phyloP scores from a whole-genome alignment of 1,140 invertebrate genomes.

The Diuraphis noxia region DNA sequence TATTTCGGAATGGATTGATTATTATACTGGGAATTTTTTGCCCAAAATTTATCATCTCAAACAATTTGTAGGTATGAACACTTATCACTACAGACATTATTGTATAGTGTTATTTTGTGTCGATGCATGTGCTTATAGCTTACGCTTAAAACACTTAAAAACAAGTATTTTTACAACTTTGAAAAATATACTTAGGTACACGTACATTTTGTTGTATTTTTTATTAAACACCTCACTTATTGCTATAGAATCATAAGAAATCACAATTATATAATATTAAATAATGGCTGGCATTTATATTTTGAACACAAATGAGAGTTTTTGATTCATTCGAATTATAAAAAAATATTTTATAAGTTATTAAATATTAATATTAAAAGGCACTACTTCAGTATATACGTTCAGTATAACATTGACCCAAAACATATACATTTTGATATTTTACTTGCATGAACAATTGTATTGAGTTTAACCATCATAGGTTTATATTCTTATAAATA shows the following conservation, averaged over 20 bases:
- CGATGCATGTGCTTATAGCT: background rate
- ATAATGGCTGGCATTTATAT: slow-evolving; percentile 5
- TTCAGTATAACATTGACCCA: background rate
- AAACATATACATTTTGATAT: background rate
- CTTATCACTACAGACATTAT: background rate
- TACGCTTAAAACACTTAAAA: background rate
- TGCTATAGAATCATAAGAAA: background rate
- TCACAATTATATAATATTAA: background rate
- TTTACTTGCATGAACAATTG: background rate
- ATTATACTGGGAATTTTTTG: background rate
- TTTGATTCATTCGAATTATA: background rate
- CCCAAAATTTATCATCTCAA: background rate
- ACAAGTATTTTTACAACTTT: background rate
- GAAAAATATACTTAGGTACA: background rate
- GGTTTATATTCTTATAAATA: background rate
- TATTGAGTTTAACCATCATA: background rate
- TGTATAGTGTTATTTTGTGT: background rate
- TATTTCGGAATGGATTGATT: background rate
- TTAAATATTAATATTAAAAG: background rate
- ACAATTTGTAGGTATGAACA: background rate
- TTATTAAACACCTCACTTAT: background rate
- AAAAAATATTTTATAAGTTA: no score
- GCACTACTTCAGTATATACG: background rate
- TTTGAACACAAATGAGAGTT: slow-evolving; percentile 1
- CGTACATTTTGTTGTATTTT: background rate